Base-by-base conservation (phyloP, 2,888 invertebrate species). In the Mimachlamys varia region DNA sequence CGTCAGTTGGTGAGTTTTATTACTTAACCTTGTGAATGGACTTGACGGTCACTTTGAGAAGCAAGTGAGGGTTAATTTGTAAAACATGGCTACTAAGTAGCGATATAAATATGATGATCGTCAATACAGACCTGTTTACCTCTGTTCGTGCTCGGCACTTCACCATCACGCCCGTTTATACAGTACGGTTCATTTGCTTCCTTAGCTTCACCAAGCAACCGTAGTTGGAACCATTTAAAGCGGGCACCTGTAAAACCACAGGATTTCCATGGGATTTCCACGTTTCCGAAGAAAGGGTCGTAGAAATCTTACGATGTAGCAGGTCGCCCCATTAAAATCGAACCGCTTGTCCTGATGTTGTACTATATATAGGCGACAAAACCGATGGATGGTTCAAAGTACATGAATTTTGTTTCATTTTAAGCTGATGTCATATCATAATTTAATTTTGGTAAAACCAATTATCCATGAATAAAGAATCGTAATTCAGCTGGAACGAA, bases 1-100 rank as follows among this genome's bases (percentile, higher is more conserved):
- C 33, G 33, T 76, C 33, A 76, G 2, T 76, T 12, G 27, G 0
- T 3, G 76, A 33, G 33, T 76, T 76, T 76, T 76, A 76, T 76
- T 27, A 76, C 76, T 76, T 76, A 27, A 76, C 76, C 33, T 27
- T 76, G 13, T 76, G 33, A 76, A 76, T 76, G 76, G 76, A 76
- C 76, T 76, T 76, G 76, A 33, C 33, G 76, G 76, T 76, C 76
- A 76, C 76, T 76, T 76, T 76, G 33, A 76, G 27, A 76, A 76
- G 33, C 76, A 76, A 76, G 33, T 76, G 76, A 10, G 33, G 76
- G 33, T 33, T 76, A 76, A 76, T 76, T 76, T 76, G 33, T 76
- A 76, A 76, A 76, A 76, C 76, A 76, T 76, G 76, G 76, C 33
- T 33, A 27, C 27, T 76, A 33, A 76, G 27, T 76, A 27, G 10